Evolutionary conservation across 2,113 vertebrate species (phyloP).

Genomic region (Rhagologus leucostigma): DNA sequence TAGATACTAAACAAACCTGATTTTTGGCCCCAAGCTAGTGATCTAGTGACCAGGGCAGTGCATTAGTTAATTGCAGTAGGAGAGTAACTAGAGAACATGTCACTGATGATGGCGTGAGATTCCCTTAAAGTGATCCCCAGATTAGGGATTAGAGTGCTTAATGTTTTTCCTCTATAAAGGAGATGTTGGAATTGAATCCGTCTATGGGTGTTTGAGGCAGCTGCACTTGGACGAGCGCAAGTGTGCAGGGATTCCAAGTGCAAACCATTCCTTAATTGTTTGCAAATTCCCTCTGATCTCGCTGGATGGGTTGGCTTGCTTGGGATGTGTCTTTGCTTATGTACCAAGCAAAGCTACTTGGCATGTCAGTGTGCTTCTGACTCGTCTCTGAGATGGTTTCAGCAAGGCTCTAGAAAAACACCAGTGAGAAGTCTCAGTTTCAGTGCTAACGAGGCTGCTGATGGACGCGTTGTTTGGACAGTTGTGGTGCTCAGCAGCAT

Average conservation of each 20-base stretch:
- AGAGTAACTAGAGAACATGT: neutral
- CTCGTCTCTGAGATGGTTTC: constrained; percentile 1
- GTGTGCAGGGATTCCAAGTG: neutral
- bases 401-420: neutral
- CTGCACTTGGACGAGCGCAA: accelerated
- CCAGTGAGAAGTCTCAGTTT: neutral
- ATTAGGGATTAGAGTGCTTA: constrained; percentile 47
- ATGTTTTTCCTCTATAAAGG: constrained; percentile 1
- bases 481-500: constrained; percentile 5
- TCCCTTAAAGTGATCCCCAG: constrained; percentile 43
- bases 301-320: neutral
- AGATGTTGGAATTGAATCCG: constrained; percentile 2
- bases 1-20: neutral
- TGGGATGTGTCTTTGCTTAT: neutral
- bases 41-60: neutral
- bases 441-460: neutral
- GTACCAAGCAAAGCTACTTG: constrained; percentile 3
- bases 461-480: neutral
- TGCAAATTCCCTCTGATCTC: constrained; percentile 33
- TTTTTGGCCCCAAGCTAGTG: neutral
- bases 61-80: neutral
- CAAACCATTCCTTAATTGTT: constrained; percentile 51
- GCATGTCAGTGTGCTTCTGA: neutral
- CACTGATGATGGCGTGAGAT: neutral
- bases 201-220: neutral